These are phyloP conservation scores for Zenarchopterus dispar DNA, from an alignment of 2,797 vertebrate species.

Conservation along the genomic window DNA sequence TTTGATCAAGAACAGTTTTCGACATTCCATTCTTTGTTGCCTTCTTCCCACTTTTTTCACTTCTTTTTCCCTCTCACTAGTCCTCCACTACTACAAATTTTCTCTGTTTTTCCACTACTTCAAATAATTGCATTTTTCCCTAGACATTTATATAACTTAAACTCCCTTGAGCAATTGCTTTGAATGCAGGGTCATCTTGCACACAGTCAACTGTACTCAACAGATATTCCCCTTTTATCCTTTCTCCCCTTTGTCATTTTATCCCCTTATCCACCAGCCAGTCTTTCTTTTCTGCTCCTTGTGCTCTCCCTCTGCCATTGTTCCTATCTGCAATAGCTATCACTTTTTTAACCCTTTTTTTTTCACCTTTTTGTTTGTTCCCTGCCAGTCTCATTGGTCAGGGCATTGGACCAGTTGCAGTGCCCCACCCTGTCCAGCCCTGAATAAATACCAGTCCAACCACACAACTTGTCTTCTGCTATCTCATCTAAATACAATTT, in stretches of 20 bases:
- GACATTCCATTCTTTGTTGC: conserved; percentile 37
- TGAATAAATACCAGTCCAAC: conserved; percentile 2
- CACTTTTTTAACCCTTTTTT: neutral
- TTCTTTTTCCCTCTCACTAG: neutral
- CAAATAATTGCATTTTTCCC: no score
- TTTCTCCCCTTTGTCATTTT: neutral
- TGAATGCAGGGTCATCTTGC: neutral
- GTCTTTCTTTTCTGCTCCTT: conserved; percentile 18
- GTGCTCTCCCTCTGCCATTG: conserved; percentile 13
- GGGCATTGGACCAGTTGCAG: conserved; percentile 20
- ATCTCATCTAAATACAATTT: neutral
- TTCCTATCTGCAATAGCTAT: conserved; percentile 4
- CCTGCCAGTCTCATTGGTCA: conserved; percentile 21
- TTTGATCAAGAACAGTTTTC: conserved; percentile 19
- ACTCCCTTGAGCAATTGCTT: neutral
- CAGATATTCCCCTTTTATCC: neutral
- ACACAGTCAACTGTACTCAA: neutral
- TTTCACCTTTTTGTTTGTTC: conserved; percentile 14
- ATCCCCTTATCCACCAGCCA: conserved; percentile 7
- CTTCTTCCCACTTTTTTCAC: conserved; percentile 1
- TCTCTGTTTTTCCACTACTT: neutral
- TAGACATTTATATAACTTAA: conserved; percentile 5
- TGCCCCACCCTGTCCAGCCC: conserved; percentile 23
- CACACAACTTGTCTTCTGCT: conserved; percentile 4
- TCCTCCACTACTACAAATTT: neutral